Evolutionary conservation across 1,140 invertebrate genomes (phyloP).

Genomic region (Rhagoletis zephyria): DNA sequence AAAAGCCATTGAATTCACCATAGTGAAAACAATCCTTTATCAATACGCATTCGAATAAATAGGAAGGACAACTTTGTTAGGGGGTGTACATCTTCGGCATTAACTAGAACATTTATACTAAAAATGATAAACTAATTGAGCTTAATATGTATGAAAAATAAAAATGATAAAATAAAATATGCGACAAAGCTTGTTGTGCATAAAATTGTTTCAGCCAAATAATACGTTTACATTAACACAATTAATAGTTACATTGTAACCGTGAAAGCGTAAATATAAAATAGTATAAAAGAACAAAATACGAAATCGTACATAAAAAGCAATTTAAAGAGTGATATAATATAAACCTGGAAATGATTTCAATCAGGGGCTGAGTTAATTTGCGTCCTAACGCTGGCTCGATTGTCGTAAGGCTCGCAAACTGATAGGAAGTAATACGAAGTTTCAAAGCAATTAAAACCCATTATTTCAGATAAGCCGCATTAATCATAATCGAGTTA

Average conservation of each 20-base stretch:
- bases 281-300: constrained; percentile 43
- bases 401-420: constrained; percentile 88
- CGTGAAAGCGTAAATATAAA: background rate
- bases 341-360: constrained; percentile 90
- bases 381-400: constrained; percentile 88
- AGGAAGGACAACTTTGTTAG: no score
- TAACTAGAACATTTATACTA: background rate
- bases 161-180: background rate
- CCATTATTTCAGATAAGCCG: constrained; percentile 19
- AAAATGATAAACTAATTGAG: background rate
- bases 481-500: background rate
- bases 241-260: background rate
- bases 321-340: constrained; percentile 58
- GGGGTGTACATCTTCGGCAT: background rate
- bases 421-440: constrained; percentile 75
- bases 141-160: background rate
- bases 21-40: background rate
- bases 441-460: background rate
- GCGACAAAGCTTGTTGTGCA: background rate
- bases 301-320: background rate
- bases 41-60: background rate
- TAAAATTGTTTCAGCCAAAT: constrained; percentile 20
- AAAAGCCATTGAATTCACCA: no score
- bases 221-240: background rate
- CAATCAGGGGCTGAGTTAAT: constrained; percentile 89